Evolutionary conservation across 2,113 vertebrate genomes (phyloP).

Genomic region (Opisthocomus hoazin): DNA sequence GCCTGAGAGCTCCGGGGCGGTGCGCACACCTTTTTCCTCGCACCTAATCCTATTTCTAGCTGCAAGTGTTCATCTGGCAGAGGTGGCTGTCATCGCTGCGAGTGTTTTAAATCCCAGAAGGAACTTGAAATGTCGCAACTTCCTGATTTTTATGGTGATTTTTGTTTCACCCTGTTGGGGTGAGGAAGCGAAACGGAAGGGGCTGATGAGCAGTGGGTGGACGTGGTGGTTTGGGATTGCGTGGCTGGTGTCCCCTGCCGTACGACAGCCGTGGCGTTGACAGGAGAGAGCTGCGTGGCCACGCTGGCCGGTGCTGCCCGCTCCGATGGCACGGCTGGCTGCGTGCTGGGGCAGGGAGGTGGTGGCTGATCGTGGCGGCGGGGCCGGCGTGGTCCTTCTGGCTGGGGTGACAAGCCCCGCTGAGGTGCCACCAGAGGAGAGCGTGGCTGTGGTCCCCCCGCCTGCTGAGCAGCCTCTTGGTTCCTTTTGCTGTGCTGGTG

Average conservation of each 20-base stretch:
- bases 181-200: background rate
- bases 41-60: background rate
- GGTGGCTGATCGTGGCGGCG: background rate
- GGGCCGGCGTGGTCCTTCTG: background rate
- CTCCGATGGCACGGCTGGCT: fast-evolving
- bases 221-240: background rate
- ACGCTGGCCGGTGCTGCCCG: background rate
- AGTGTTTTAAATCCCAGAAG: background rate
- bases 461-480: background rate
- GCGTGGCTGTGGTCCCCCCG: background rate
- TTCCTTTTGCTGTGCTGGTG: background rate
- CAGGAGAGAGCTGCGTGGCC: background rate
- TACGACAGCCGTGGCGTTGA: fast-evolving
- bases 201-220: background rate
- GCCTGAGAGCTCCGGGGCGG: background rate
- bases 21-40: background rate
- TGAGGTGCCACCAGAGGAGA: background rate
- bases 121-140: background rate
- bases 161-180: background rate
- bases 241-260: background rate
- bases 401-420: background rate
- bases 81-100: background rate
- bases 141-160: background rate
- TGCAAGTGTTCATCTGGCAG: background rate
- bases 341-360: background rate